These are phyloP conservation scores for Tanaodytes sp. DNA, from an alignment of 2,888 invertebrate species.

Conservation along the genomic window DNA sequence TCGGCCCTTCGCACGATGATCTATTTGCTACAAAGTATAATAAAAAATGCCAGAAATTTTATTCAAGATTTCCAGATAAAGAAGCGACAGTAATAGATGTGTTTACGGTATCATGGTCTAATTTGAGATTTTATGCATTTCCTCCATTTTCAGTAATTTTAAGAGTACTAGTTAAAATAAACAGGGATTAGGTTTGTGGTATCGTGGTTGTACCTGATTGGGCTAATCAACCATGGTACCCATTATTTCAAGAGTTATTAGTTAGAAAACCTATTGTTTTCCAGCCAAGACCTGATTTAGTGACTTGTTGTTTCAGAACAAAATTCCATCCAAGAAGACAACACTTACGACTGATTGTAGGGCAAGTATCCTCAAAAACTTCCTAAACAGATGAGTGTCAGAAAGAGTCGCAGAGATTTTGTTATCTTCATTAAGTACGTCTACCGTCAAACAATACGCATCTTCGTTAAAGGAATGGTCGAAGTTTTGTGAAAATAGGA, in stretches of 20 bases:
- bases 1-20: not conserved
- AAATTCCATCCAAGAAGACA: not conserved
- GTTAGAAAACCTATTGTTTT: not conserved
- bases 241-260: no score
- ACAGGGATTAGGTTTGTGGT: conserved; percentile 33
- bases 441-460: conserved; percentile 6
- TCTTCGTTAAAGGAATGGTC: conserved; percentile 9
- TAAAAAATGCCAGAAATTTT: conserved; percentile 29
- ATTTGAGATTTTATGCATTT: conserved; percentile 53
- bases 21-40: conserved; percentile 30
- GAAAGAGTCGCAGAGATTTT: not conserved
- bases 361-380: not conserved
- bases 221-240: no score
- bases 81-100: conserved; percentile 33
- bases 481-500: not conserved
- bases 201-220: conserved; percentile 39
- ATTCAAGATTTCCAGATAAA: conserved; percentile 33
- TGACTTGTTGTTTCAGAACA: not conserved
- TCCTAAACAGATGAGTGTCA: not conserved
- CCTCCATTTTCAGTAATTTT: conserved; percentile 53
- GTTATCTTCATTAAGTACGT: not conserved
- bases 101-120: conserved; percentile 38
- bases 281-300: not conserved
- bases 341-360: not conserved
- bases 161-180: conserved; percentile 47